Base-by-base conservation (phyloP, 2,888 invertebrate species). In the Lasioglossum malachurum region DNA sequence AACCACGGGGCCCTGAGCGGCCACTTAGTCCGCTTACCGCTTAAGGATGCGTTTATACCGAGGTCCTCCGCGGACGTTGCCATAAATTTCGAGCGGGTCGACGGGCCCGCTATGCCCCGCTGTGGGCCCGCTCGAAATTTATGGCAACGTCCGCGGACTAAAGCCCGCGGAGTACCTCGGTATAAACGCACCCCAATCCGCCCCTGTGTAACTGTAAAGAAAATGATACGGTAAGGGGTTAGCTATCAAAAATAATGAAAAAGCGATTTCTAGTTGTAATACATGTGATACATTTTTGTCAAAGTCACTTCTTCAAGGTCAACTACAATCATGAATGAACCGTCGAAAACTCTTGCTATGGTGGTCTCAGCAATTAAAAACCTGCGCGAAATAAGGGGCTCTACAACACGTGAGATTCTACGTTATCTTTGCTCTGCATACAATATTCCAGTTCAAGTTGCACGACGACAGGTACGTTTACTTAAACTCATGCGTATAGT, bases 361-460 rank as follows among this genome's bases (percentile, higher is more conserved):
- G 90, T 93, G n/a, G 57, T 94, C 8, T 78, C 91, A 1, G 93
- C 94, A 8, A 93, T 94, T n/a, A 92, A 90, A 75, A 92, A 92
- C 74, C 89, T 94, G 74, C 87, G 91, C 4, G 89, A 93, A 64
- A 72, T 87, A 27, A 91, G 89, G 74, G 94, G 94, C 12, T 93
- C 92, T 7, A 92, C 88, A 1, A 90, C 91, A 7, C 81, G 79
- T 12, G 93, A 93, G 75, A 94, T 94, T 73, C 75, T 92, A 46
- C 87, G 86, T 81, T 94, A 93, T 73, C 83, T 94, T 23, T 87
- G 93, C 2, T 89, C 90, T 0, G 78, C 90, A 41, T 89, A 91
- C 44, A 79, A 92, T 14, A 69, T 93, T 12, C 84, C 93, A 3
- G 31, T 75, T 12, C 83, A 86, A 53, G 73, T 76, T 8, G 92